Percentiles rank a stretch among this genome's conserved stretches.
phyloP scores from a whole-genome alignment of 1,140 invertebrate species.

The Drosophila lini region DNA sequence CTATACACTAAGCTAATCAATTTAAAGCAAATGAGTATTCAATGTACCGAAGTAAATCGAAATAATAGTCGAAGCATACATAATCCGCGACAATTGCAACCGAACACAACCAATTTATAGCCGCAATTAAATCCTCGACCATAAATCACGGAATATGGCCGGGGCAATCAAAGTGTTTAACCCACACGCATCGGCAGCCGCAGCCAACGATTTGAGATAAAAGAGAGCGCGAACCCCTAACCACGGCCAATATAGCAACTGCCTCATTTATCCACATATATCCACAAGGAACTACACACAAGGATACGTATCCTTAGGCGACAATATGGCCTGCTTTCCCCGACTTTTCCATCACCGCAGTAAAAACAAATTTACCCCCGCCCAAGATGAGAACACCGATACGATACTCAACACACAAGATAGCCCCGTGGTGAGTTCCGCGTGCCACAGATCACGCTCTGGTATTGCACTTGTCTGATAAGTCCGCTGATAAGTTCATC shows the following conservation, averaged over 20 bases:
- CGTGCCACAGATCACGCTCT: constrained; percentile 23
- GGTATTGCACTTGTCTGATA: constrained; percentile 51
- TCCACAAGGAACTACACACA: background rate
- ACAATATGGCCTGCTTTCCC: constrained; percentile 80
- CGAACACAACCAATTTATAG: constrained; percentile 65
- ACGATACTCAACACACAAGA: constrained; percentile 76
- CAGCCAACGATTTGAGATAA: constrained; percentile 43
- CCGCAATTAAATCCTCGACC: constrained; percentile 56
- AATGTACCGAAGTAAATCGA: constrained; percentile 26
- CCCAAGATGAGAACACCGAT: constrained; percentile 75
- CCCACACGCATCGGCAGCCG: constrained; percentile 22
- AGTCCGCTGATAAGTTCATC: constrained; percentile 70
- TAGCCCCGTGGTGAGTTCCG: constrained; percentile 77
- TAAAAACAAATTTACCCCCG: constrained; percentile 81
- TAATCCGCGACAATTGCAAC: constrained; percentile 65
- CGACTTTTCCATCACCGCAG: constrained; percentile 71
- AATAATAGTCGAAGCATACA: constrained; percentile 42
- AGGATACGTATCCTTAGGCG: background rate
- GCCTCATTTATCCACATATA: background rate
- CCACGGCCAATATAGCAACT: constrained; percentile 8
- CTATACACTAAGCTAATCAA: constrained; percentile 10
- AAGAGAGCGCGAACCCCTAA: constrained; percentile 14
- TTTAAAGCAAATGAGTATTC: constrained; percentile 27
- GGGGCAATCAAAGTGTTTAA: constrained; percentile 58
- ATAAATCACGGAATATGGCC: constrained; percentile 66